phyloP scores from a whole-genome alignment of 2,797 vertebrate genomes.

The Brachyrhaphis roseni region DNA sequence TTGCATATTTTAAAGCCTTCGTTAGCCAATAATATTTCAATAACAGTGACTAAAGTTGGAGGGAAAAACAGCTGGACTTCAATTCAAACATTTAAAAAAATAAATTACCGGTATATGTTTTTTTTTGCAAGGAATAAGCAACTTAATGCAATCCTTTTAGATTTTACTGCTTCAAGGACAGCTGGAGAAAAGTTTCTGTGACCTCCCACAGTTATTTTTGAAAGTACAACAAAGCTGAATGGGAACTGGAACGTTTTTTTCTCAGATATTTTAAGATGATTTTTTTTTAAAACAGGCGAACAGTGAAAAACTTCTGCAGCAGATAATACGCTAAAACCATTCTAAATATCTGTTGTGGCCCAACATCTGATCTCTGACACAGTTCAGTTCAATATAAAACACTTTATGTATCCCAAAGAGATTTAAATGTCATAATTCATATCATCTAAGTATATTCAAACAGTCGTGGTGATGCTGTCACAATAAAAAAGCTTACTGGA shows the following conservation, averaged over 20 bases:
- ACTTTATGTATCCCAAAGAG: neutral
- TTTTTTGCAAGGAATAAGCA: neutral
- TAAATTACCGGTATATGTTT: too few species aligned
- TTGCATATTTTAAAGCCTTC: slow-evolving; percentile 21
- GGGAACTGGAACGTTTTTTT: neutral
- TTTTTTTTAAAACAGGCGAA: neutral
- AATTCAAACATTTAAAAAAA: neutral
- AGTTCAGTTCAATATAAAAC: neutral
- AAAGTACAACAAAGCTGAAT: neutral
- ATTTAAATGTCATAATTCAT: neutral
- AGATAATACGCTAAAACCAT: neutral
- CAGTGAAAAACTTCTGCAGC: neutral
- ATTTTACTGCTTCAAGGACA: neutral
- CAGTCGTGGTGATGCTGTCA: too few species aligned
- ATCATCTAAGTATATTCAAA: neutral
- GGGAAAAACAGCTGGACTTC: neutral
- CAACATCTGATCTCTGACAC: neutral
- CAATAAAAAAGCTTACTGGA: too few species aligned
- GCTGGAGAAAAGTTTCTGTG: neutral
- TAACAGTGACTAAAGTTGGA: neutral
- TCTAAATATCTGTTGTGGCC: neutral
- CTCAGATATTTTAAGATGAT: neutral
- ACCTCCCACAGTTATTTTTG: neutral
- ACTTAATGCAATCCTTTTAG: neutral
- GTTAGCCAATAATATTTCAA: neutral